These are phyloP conservation scores for Euphydryas editha DNA, from an alignment of 2,888 invertebrate species.

Conservation along the genomic window DNA sequence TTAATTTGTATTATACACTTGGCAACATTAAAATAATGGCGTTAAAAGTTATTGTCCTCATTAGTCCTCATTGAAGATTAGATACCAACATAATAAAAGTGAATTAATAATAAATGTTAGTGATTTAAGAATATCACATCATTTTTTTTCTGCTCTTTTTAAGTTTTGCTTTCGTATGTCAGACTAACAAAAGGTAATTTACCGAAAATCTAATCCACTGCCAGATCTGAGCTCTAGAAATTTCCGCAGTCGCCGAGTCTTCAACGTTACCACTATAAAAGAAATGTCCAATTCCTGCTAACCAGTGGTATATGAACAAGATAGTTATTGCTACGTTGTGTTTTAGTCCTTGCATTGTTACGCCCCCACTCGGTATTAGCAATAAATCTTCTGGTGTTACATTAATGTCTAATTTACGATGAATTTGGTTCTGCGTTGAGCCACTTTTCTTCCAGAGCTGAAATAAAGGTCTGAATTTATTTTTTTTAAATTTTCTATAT, in stretches of 20 bases:
- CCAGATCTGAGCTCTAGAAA: slow-evolving; percentile 89
- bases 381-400: slow-evolving; percentile 80
- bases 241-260: slow-evolving; percentile 90
- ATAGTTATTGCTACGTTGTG: slow-evolving; percentile 87
- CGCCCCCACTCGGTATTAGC: slow-evolving; percentile 84
- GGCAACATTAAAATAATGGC: too few species aligned
- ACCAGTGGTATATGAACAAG: slow-evolving; percentile 87
- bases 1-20: too few species aligned
- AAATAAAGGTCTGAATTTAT: neutral
- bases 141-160: neutral
- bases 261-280: slow-evolving; percentile 86
- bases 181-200: slow-evolving; percentile 43
- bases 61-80: too few species aligned
- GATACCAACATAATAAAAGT: neutral
- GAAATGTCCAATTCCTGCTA: slow-evolving; percentile 87
- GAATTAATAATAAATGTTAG: too few species aligned
- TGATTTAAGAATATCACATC: too few species aligned
- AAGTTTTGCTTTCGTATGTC: too few species aligned
- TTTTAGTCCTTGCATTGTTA: slow-evolving; percentile 84
- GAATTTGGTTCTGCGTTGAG: slow-evolving; percentile 79
- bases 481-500: neutral
- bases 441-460: slow-evolving; percentile 80
- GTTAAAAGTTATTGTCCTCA: too few species aligned
- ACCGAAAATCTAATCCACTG: slow-evolving; percentile 86
- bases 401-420: slow-evolving; percentile 59